Evolutionary conservation across 1,140 invertebrate species (phyloP).

Genomic region (Armadillidium nasatum): DNA sequence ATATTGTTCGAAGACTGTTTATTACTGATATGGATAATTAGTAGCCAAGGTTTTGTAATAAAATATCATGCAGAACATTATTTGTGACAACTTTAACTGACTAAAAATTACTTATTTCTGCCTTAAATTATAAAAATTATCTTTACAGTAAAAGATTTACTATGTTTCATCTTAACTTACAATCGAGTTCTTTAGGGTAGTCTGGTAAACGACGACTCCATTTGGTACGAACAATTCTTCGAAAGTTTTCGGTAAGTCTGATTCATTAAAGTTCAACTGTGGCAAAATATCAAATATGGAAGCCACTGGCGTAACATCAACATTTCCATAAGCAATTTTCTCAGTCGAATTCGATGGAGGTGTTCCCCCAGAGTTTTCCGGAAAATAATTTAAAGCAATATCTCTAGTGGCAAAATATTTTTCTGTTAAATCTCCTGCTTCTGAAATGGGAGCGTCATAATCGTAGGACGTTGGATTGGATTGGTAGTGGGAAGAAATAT

Average conservation of each 20-base stretch:
- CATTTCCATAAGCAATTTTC: background rate
- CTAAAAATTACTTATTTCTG: background rate
- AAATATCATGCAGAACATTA: background rate
- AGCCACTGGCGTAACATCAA: background rate
- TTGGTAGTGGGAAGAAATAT: constrained; percentile 12
- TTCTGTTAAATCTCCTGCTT: constrained; percentile 72
- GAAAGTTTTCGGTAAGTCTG: background rate
- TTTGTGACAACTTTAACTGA: background rate
- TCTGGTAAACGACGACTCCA: background rate
- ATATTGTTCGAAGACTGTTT: no score
- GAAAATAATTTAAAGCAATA: constrained; percentile 51
- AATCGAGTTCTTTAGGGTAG: background rate
- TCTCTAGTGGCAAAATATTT: constrained; percentile 73
- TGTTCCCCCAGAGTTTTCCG: background rate
- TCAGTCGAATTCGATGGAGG: background rate
- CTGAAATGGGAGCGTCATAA: constrained; percentile 75
- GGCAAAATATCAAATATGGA: background rate
- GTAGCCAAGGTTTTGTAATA: no score
- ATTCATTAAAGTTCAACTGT: background rate
- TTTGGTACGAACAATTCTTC: constrained; percentile 10
- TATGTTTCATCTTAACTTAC: background rate
- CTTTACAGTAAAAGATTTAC: background rate
- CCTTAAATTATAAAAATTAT: background rate
- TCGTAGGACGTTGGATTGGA: constrained; percentile 76
- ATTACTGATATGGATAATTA: no score